Conservation (phyloP, 2,797 vertebrate genomes). For the Gila robusta region DNA sequence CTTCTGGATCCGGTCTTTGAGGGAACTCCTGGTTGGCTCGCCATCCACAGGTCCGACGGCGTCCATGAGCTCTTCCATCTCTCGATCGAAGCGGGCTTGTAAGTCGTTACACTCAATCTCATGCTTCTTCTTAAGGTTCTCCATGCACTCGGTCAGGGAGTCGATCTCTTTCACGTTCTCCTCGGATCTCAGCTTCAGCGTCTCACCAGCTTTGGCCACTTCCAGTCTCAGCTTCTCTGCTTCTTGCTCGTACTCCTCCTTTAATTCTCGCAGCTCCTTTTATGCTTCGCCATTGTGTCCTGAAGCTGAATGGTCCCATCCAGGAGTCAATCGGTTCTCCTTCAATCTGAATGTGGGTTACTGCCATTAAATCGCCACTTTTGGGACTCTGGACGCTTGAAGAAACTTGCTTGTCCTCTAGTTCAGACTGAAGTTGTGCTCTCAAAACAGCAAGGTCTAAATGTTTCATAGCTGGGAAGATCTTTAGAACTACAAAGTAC, state of each 20-base stretch:
- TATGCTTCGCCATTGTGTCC: constrained; percentile 75
- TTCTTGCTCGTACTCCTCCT: constrained; percentile 75
- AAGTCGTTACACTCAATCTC: constrained; percentile 71
- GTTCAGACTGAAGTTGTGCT: constrained; percentile 66
- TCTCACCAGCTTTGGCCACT: constrained; percentile 70
- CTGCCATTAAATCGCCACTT: constrained; percentile 1
- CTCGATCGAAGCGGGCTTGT: constrained; percentile 68
- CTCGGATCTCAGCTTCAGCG: constrained; percentile 71
- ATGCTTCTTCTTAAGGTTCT: constrained; percentile 79
- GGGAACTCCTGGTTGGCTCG: constrained; percentile 45
- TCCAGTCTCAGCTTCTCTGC: constrained; percentile 74
- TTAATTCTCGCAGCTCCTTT: constrained; percentile 78
- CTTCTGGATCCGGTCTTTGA: constrained; percentile 79
- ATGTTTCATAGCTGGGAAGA: constrained; percentile 66
- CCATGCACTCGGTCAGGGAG: constrained; percentile 78
- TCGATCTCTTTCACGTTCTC: constrained; percentile 80
- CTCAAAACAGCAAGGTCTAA: constrained; percentile 65
- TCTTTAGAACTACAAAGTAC: constrained; percentile 72
- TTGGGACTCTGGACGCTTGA: constrained; percentile 48
- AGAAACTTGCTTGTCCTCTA: constrained; percentile 61
- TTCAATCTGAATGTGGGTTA: constrained; percentile 71
- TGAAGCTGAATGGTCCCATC: constrained; percentile 75
- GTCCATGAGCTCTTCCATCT: constrained; percentile 76
- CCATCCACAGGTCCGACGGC: constrained; percentile 59
- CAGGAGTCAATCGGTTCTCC: constrained; percentile 74